Percentiles rank a stretch among this genome's conserved stretches.
phyloP scores from a whole-genome alignment of 2,797 vertebrate genomes.

The Vespertilio murinus region DNA sequence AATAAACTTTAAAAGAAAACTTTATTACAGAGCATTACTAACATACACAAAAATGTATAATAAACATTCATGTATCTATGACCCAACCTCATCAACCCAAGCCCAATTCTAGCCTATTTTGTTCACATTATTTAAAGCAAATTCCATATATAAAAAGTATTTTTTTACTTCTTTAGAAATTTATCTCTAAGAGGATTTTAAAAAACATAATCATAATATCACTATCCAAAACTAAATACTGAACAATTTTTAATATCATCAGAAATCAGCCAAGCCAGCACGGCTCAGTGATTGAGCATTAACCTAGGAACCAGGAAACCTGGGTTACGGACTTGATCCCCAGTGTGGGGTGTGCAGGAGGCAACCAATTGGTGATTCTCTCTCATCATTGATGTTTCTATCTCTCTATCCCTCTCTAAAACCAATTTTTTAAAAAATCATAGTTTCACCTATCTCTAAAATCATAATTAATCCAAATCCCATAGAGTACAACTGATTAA shows the following conservation, averaged over 20 bases:
- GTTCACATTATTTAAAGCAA: background rate
- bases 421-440: background rate
- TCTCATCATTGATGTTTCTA: background rate
- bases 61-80: background rate
- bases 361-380: background rate
- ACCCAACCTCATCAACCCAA: background rate
- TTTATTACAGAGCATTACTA: background rate
- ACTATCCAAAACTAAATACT: background rate
- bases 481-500: background rate
- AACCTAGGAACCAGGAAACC: background rate
- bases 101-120: background rate
- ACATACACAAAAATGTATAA: background rate
- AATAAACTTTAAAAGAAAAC: conserved; percentile 40
- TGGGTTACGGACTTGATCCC: too few relatives aligned
- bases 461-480: background rate
- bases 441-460: background rate
- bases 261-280: background rate
- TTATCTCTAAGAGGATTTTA: background rate
- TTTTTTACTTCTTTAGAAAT: background rate
- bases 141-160: background rate
- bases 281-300: background rate
- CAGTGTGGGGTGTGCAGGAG: background rate
- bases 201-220: background rate
- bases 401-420: background rate
- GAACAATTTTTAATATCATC: background rate